Percentiles rank a stretch among this genome's conserved stretches.
Conservation (phyloP, 2,113 vertebrate genomes). For the Engraulis encrasicolus region DNA sequence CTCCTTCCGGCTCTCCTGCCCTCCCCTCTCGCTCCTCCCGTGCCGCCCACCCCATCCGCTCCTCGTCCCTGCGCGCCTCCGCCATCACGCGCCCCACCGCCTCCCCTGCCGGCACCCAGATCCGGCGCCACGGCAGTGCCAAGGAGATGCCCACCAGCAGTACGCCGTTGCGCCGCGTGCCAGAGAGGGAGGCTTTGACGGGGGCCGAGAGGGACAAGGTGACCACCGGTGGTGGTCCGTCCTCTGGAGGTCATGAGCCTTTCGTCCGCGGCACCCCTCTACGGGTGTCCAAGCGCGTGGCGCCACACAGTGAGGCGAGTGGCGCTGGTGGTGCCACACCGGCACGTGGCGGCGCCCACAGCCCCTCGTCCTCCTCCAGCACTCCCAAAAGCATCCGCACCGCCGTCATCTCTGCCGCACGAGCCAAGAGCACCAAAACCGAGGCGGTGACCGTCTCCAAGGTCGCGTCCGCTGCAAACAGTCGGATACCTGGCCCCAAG, state of each 20-base stretch:
- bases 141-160: constrained; percentile 46
- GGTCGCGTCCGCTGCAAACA: constrained; percentile 43
- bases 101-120: constrained; percentile 41
- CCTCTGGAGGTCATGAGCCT: constrained; percentile 22
- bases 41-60: constrained; percentile 47
- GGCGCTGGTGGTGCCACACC: constrained; percentile 48
- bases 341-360: constrained; percentile 53
- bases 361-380: constrained; percentile 62
- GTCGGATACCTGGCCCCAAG: constrained; percentile 68
- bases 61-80: constrained; percentile 59
- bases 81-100: constrained; percentile 37
- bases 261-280: constrained; percentile 68
- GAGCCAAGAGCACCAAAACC: constrained; percentile 68
- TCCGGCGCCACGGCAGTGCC: constrained; percentile 60
- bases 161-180: constrained; percentile 50
- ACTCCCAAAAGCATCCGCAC: constrained; percentile 76
- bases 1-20: constrained; percentile 40
- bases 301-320: constrained; percentile 67
- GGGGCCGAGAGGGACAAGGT: constrained; percentile 58
- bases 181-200: constrained; percentile 46
- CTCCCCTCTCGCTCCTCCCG: constrained; percentile 43
- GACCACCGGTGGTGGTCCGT: constrained; percentile 33
- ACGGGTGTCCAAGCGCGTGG: constrained; percentile 73
- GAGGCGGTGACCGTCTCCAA: constrained; percentile 59
- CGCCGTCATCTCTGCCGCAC: constrained; percentile 70